These are phyloP conservation scores for Junonia oenone DNA, from an alignment of 2,888 invertebrate genomes.

Conservation along the genomic window DNA sequence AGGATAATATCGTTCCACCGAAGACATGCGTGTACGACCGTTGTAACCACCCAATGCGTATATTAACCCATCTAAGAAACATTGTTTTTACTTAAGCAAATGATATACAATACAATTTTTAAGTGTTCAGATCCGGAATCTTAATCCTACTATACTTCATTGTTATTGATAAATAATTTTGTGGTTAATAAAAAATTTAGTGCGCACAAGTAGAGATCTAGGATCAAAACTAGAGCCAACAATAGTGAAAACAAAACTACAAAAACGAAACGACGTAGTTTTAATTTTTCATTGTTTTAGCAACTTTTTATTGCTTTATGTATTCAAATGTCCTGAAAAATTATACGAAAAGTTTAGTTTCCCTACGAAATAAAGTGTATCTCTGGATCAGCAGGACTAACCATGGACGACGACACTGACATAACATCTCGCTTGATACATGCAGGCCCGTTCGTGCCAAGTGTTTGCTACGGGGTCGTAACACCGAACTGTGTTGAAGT, in stretches of 20 bases:
- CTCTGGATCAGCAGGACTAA: conserved; percentile 36
- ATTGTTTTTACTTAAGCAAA: too few species aligned
- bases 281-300: too few species aligned
- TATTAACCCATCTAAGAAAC: conserved; percentile 80
- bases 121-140: too few species aligned
- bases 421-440: conserved; percentile 89
- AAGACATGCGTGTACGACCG: conserved; percentile 85
- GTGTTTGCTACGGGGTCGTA: conserved; percentile 87
- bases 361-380: background rate
- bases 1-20: conserved; percentile 89
- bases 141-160: too few species aligned
- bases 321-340: background rate
- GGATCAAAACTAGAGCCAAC: too few species aligned
- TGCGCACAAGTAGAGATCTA: too few species aligned
- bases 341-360: background rate
- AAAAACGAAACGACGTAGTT: too few species aligned
- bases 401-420: conserved; percentile 86
- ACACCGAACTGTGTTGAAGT: conserved; percentile 88
- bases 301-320: too few species aligned
- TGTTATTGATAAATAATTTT: too few species aligned
- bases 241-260: too few species aligned
- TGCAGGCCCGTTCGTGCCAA: conserved; percentile 88
- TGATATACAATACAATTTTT: too few species aligned
- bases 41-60: conserved; percentile 93
- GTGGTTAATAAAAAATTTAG: too few species aligned